A percentile compares a stretch with the other conserved stretches of the same genome.
phyloP scores from a whole-genome alignment of 30 jellyfish, hydroid and myxozoan species.

The Aurelia aurita region DNA sequence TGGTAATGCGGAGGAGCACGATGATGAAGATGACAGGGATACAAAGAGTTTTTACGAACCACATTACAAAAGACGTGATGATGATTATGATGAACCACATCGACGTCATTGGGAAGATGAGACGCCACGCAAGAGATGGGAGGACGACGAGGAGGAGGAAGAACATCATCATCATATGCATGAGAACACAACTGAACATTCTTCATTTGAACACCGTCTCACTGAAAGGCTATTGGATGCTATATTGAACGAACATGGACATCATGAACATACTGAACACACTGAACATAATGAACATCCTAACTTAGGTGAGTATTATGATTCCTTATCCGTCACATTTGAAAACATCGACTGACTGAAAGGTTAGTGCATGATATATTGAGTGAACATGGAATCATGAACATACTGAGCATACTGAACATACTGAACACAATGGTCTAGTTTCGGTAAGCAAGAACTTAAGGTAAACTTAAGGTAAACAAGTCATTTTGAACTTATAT shows the following conservation, averaged over 20 bases:
- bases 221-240: constrained; percentile 95
- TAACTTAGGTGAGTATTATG: constrained; percentile 44
- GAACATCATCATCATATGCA: constrained; percentile 48
- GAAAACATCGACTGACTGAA: no score
- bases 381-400: neutral
- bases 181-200: constrained; percentile 68
- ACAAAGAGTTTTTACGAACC: constrained; percentile 8
- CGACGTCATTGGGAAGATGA: constrained; percentile 52
- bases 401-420: neutral
- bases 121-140: constrained; percentile 33
- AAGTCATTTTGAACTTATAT: no score
- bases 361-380: no score
- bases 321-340: no score
- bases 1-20: constrained; percentile 42
- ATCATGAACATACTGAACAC: constrained; percentile 33
- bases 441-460: no score
- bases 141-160: constrained; percentile 71
- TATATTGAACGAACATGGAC: constrained; percentile 56
- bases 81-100: constrained; percentile 39
- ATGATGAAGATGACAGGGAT: neutral
- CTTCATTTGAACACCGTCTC: constrained; percentile 82
- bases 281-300: constrained; percentile 69
- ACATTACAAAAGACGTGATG: constrained; percentile 18
- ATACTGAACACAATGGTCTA: neutral
- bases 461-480: no score